Evolutionary conservation across 2,797 vertebrate genomes (phyloP), one percentile per base, ranked within the genome.

Genomic region (Anguilla anguilla): DNA sequence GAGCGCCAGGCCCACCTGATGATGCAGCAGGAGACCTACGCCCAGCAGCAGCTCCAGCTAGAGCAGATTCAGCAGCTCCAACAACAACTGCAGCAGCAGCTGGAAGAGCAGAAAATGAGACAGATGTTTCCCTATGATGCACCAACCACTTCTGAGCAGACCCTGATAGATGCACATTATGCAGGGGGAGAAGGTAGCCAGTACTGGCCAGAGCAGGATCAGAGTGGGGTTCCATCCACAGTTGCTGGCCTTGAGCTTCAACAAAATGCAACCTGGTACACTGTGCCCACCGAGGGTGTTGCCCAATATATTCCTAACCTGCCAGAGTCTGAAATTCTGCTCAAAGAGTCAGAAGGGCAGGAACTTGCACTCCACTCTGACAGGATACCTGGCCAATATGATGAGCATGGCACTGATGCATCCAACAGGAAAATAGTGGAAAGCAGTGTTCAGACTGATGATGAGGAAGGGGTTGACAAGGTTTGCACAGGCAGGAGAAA

Each of bases 61-160:
- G 98, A 99, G 88, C 98, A 99, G 93, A 99, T 99, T 89, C 99
- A 99, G 79, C 97, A 98, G 89, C 98, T 99, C 67, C 99, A 99
- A 90, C 98, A 99, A 82, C 98, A 99, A 91, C 96, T 99, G 2
- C 98, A 99, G 49, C 93, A 97, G 88, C 99, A 99, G 92, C 93
- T 99, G 17, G 98, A 99, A 90, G 99, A 99, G 85, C 99, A 99
- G 91, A 99, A 98, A 91, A 95, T 98, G 89, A 97, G 97, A 89
- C 98, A 99, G 86, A 95, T 97, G 89, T 97, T 97, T 89, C 96
- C 97, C 22, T 99, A 98, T 91, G 95, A 96, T 0, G 96, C 95
- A 51, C 96, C 96, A 90, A 96, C 96, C 55, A 96, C 95, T 6
- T 95, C 97, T 46, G 97, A 97, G 84, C 97, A 98, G 92, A 93